These are phyloP conservation scores for Meteorus sp. DNA, from an alignment of 1,140 invertebrate genomes.

Conservation along the genomic window DNA sequence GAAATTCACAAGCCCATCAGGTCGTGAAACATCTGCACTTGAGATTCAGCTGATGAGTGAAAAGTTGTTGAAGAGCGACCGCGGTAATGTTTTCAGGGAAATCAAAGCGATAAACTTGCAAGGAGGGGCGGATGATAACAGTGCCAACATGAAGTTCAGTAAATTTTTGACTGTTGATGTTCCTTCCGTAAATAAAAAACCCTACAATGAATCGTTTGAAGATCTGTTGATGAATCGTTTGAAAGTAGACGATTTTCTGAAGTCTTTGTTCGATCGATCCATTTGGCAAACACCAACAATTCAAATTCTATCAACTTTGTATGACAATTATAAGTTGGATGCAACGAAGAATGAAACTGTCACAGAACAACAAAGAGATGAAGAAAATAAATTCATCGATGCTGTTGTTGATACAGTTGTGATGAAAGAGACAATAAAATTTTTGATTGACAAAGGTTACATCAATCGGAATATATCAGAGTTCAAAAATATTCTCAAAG, in stretches of 20 bases:
- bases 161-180: constrained; percentile 49
- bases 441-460: constrained; percentile 60
- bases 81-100: constrained; percentile 53
- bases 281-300: constrained; percentile 57
- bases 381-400: constrained; percentile 64
- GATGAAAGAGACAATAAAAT: constrained; percentile 63
- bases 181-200: too few species aligned
- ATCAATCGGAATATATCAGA: constrained; percentile 53
- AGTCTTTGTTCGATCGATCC: too few species aligned
- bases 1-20: constrained; percentile 40
- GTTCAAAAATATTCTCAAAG: constrained; percentile 57
- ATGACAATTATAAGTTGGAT: constrained; percentile 59
- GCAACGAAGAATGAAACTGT: constrained; percentile 61
- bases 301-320: constrained; percentile 50
- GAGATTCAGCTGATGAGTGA: constrained; percentile 56
- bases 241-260: too few species aligned
- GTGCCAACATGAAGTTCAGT: constrained; percentile 50
- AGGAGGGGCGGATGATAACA: constrained; percentile 53
- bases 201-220: too few species aligned
- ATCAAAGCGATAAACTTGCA: constrained; percentile 56
- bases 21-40: constrained; percentile 46
- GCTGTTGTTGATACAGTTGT: constrained; percentile 63
- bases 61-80: constrained; percentile 50
- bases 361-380: constrained; percentile 60
- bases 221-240: too few species aligned